These are phyloP conservation scores for Pyrochroa serraticornis DNA, from an alignment of 2,888 invertebrate genomes.

Conservation along the genomic window DNA sequence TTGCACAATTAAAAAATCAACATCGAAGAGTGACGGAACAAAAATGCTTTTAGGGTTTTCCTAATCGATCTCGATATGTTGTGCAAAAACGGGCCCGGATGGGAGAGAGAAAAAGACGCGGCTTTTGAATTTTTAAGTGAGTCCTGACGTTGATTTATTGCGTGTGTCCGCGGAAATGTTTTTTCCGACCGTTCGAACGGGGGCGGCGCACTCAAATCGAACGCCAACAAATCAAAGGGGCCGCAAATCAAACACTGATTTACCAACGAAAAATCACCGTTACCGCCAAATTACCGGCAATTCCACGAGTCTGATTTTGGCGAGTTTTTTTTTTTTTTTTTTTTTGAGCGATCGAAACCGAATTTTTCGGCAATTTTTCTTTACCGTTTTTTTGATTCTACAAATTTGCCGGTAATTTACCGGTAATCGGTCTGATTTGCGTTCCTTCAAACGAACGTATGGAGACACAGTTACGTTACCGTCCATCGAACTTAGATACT, in stretches of 20 bases:
- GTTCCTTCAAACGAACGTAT: too few relatives aligned
- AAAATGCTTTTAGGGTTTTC: conserved; percentile 47
- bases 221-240: conserved; percentile 4
- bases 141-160: conserved; percentile 49
- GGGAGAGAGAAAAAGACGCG: conserved; percentile 41
- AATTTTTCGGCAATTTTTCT: too few relatives aligned
- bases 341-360: neutral
- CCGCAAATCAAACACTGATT: too few relatives aligned
- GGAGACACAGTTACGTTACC: neutral
- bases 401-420: too few relatives aligned
- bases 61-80: conserved; percentile 43
- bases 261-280: too few relatives aligned
- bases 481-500: conserved; percentile 59
- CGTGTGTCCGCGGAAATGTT: conserved; percentile 19
- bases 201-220: conserved; percentile 12
- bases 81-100: conserved; percentile 32
- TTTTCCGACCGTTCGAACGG: neutral
- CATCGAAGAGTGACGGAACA: conserved; percentile 42
- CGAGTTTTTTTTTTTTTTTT: conserved; percentile 1
- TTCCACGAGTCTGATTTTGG: too few relatives aligned
- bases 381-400: too few relatives aligned
- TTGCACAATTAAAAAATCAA: conserved; percentile 50
- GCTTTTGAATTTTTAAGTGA: conserved; percentile 50
- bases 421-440: neutral
- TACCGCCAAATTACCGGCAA: too few relatives aligned